phyloP scores from a whole-genome alignment of 2,113 vertebrate genomes.

The Triplophysa dalaica region DNA sequence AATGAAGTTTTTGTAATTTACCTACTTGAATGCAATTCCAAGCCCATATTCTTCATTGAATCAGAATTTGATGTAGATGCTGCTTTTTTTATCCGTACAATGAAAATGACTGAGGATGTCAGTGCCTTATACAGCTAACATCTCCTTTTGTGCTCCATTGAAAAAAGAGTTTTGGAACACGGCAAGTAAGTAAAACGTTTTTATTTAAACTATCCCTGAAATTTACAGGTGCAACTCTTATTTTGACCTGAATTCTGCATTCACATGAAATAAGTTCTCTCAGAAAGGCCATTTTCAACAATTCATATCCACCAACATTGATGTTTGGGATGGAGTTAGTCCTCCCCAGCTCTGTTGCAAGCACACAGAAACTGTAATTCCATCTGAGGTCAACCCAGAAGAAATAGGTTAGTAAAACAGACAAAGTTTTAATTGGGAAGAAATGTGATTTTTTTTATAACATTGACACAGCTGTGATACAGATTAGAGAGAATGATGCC shows the following conservation, averaged over 20 bases:
- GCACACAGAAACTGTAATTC: slow-evolving; percentile 15
- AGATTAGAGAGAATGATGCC: slow-evolving; percentile 6
- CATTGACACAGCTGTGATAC: slow-evolving; percentile 47
- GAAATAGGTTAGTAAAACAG: slow-evolving; percentile 29
- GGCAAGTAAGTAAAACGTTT: too few species aligned
- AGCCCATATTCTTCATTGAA: too few species aligned
- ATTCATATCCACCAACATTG: neutral
- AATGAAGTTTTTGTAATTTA: too few species aligned
- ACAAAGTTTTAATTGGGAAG: slow-evolving; percentile 34
- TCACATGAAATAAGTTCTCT: neutral
- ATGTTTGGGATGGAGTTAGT: neutral
- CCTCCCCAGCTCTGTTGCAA: slow-evolving; percentile 14
- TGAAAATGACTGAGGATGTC: too few species aligned
- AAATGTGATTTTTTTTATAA: slow-evolving; percentile 18
- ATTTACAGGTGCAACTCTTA: neutral
- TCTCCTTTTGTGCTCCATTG: too few species aligned
- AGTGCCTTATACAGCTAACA: too few species aligned
- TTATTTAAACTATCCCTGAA: neutral
- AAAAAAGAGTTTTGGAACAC: too few species aligned
- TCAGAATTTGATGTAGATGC: too few species aligned
- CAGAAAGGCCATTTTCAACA: neutral
- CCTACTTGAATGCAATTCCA: too few species aligned
- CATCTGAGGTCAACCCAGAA: slow-evolving; percentile 4
- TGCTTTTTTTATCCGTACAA: too few species aligned
- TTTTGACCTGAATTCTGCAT: neutral